Evolutionary conservation across 1,140 invertebrate genomes (phyloP).

Genomic region (Druon quercuslanigerum): DNA sequence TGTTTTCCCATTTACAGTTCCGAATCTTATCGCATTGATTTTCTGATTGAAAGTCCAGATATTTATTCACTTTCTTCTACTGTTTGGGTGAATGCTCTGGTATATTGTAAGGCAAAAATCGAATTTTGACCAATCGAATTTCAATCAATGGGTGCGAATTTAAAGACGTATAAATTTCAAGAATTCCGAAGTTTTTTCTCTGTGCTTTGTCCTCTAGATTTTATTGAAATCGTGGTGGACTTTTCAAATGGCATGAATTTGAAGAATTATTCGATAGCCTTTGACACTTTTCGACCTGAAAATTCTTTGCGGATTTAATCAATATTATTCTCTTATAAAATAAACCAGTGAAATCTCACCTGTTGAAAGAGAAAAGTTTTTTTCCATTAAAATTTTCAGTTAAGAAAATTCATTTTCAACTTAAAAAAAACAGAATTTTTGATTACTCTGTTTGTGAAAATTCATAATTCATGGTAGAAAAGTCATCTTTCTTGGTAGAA

Average conservation of each 20-base stretch:
- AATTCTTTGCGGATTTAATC: not conserved
- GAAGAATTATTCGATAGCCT: conserved; percentile 1
- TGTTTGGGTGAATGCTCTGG: not conserved
- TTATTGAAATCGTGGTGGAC: conserved; percentile 21
- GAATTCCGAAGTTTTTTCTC: not conserved
- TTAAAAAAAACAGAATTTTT: too few relatives aligned
- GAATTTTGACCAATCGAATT: conserved; percentile 5
- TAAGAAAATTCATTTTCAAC: too few relatives aligned
- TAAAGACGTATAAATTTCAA: not conserved
- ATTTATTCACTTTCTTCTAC: not conserved
- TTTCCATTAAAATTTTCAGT: too few relatives aligned
- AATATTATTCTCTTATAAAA: too few relatives aligned
- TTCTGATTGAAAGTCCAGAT: not conserved
- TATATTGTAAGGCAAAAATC: not conserved
- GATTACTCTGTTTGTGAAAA: too few relatives aligned
- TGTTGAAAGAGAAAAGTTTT: too few relatives aligned
- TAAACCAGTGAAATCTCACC: too few relatives aligned
- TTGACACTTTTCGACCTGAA: not conserved
- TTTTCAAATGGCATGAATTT: not conserved
- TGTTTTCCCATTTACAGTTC: too few relatives aligned
- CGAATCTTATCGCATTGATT: not conserved
- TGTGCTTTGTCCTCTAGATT: not conserved
- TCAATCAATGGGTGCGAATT: not conserved
- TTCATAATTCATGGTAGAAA: too few relatives aligned
- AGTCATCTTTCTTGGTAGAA: too few relatives aligned